phyloP scores from a whole-genome alignment of 1,140 invertebrate species.

The Holcopasites calliopsidis region DNA sequence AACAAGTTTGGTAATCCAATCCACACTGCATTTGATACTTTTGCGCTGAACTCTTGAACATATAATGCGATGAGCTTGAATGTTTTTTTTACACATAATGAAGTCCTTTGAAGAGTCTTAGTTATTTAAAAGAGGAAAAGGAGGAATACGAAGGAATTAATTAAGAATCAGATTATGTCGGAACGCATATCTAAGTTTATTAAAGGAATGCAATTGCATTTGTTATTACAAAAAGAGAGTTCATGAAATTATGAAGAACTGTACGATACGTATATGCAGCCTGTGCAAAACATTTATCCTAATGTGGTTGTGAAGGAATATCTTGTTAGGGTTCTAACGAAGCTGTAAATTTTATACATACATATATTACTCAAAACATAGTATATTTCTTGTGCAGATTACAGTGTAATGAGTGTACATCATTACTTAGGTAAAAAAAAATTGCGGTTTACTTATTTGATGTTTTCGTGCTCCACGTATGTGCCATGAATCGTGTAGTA shows the following conservation, averaged over 20 bases:
- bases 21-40: slow-evolving; percentile 55
- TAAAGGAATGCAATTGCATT: slow-evolving; percentile 31
- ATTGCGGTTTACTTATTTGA: not conserved
- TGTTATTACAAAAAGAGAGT: too few species aligned
- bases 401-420: slow-evolving; percentile 30
- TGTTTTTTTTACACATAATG: slow-evolving; percentile 31
- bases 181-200: slow-evolving; percentile 6
- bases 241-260: too few species aligned
- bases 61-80: slow-evolving; percentile 41
- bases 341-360: slow-evolving; percentile 56
- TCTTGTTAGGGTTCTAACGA: slow-evolving; percentile 39
- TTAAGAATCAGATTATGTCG: slow-evolving; percentile 21
- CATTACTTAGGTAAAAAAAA: slow-evolving; percentile 4
- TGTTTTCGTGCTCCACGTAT: slow-evolving; percentile 37
- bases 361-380: slow-evolving; percentile 26
- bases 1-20: slow-evolving; percentile 38
- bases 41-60: slow-evolving; percentile 48
- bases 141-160: slow-evolving; percentile 8
- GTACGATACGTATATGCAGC: slow-evolving; percentile 27
- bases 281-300: slow-evolving; percentile 28
- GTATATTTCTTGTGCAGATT: slow-evolving; percentile 37
- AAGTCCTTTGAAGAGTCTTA: slow-evolving; percentile 33
- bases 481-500: slow-evolving; percentile 51
- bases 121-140: slow-evolving; percentile 31
- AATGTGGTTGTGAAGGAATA: slow-evolving; percentile 53